Evolutionary conservation across 2,888 invertebrate species (phyloP), one percentile per base, ranked within the genome.

Genomic region (Drosophila kambysellisi): DNA sequence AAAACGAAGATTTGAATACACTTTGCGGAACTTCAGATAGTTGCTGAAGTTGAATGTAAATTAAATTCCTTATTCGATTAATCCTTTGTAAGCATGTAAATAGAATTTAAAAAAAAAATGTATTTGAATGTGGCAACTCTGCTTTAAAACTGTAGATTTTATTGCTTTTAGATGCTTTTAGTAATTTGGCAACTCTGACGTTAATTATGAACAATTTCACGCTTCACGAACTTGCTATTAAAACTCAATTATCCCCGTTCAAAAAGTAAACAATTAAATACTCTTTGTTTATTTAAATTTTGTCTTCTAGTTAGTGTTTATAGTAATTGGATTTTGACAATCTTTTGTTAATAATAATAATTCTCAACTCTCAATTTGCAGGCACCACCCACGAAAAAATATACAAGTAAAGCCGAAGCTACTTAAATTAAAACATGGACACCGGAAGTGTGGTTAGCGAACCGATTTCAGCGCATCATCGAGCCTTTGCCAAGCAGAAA

Each of bases 401-500:
- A 25, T 17, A 25, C 25, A 25, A 25, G 12, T 7, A 15, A 7
- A 15, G 20, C 6, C n/a, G 4, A 43, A 43, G 15, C 30, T 20
- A 32, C 29, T 30, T 15, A 35, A 43, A 41, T 54, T 57, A 33
- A 52, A 89, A 80, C 66, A 93, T 93, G 93, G 92, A 93, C 70
- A 74, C 83, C 69, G 93, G 92, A 76, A 93, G 93, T 78, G 92
- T 93, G 76, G 91, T 91, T 76, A 93, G 93, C 76, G 93, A 93
- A 87, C 93, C 93, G 54, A 92, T 93, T 81, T 91, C 92, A 66
- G 91, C 92, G 78, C 92, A 93, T 88, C 92, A 92, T 89, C 91
- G 93, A 74, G 92, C 92, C 63, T 93, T 92, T 80, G 83, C 92
- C 70, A 93, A 93, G 75, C 93, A 93, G 81, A 93, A 93, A 77